Conservation (phyloP, 2,888 invertebrate species). For the Liopterus haemorrhoidalis region DNA sequence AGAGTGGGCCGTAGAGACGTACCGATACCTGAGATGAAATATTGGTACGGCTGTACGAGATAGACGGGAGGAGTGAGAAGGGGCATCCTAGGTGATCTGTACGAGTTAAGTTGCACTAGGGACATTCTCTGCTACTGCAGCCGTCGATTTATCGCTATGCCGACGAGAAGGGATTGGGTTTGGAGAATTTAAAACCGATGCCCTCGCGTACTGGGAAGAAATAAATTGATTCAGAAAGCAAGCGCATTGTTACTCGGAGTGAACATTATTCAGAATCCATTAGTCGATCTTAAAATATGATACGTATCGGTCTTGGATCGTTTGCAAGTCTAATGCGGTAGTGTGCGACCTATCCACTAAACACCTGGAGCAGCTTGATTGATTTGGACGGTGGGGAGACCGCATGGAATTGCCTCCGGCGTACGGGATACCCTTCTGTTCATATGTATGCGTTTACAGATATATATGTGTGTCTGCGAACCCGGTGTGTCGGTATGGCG, state of each 20-base stretch:
- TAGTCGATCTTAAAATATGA: constrained; percentile 30
- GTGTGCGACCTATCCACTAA: no score
- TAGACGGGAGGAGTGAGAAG: neutral
- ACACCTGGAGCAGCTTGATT: no score
- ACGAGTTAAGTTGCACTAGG: neutral
- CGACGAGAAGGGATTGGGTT: neutral
- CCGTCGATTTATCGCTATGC: neutral
- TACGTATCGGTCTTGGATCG: constrained; percentile 25
- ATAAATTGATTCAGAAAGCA: constrained; percentile 20
- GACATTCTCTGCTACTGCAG: neutral
- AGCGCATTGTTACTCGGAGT: constrained; percentile 13
- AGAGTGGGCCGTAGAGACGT: neutral
- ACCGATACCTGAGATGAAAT: neutral
- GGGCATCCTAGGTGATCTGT: no score
- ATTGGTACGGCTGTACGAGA: neutral
- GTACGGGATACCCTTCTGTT: no score
- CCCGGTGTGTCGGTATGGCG: no score
- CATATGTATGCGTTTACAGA: no score
- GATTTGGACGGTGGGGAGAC: no score
- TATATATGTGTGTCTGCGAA: no score
- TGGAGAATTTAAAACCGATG: constrained; percentile 10
- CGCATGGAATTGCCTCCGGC: no score
- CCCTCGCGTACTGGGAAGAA: constrained; percentile 7
- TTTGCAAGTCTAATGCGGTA: constrained; percentile 28
- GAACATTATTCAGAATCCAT: constrained; percentile 27